Evolutionary conservation across 92 coral and sea anemone genomes (phyloP).

Genomic region (Umimayanthus chanpuru): DNA sequence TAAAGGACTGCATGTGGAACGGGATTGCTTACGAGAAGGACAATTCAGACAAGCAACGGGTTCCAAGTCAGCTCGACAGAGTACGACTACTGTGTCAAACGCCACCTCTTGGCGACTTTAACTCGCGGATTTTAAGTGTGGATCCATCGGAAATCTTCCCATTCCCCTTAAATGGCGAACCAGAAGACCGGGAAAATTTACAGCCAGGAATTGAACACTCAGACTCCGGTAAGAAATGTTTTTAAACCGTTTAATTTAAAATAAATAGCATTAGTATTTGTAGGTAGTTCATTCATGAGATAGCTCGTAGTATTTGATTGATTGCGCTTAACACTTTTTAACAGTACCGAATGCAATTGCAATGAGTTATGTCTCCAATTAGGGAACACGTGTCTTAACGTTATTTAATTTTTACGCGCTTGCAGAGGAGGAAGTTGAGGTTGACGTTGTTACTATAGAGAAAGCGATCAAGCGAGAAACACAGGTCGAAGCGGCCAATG

Average conservation of each 20-base stretch:
- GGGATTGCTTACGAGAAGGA: constrained; percentile 81
- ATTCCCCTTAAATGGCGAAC: constrained; percentile 74
- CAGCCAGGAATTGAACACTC: constrained; percentile 64
- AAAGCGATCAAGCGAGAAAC: constrained; percentile 71
- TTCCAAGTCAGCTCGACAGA: constrained; percentile 69
- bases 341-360: neutral
- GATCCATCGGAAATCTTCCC: constrained; percentile 99
- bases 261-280: constrained; percentile 57
- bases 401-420: constrained; percentile 56
- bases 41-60: constrained; percentile 44
- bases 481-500: constrained; percentile 41
- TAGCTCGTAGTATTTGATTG: constrained; percentile 40
- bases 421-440: constrained; percentile 98
- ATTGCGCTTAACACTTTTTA: constrained; percentile 22
- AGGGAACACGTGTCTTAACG: constrained; percentile 42
- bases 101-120: constrained; percentile 90
- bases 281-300: constrained; percentile 32
- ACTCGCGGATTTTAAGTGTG: constrained; percentile 87
- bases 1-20: constrained; percentile 99
- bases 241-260: constrained; percentile 42
- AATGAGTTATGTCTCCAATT: neutral
- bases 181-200: constrained; percentile 56
- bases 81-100: constrained; percentile 86
- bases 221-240: constrained; percentile 73
- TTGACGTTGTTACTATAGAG: constrained; percentile 96